Conservation (phyloP, 92 coral and sea anemone genomes). For the Galaxea fascicularis region DNA sequence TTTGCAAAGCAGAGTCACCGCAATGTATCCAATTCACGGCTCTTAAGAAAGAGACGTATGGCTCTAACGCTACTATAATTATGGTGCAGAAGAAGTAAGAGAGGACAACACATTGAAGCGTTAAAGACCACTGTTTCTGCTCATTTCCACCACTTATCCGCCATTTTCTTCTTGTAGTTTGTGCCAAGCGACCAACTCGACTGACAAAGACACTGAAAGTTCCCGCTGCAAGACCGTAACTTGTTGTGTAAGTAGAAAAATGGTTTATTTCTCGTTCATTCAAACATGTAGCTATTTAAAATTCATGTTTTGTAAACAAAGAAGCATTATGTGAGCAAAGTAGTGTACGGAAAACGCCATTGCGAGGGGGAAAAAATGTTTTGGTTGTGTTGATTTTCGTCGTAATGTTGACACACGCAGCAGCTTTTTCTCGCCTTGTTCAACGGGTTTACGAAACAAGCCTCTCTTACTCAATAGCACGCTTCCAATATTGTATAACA, state of each 20-base stretch:
- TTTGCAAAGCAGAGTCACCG: not conserved
- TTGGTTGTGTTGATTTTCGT: conserved; percentile 25
- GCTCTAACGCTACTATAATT: conserved; percentile 16
- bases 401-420: conserved; percentile 5
- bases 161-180: conserved; percentile 27
- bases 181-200: conserved; percentile 28
- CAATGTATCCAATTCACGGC: not conserved
- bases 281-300: conserved; percentile 40
- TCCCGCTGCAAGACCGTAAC: conserved; percentile 55
- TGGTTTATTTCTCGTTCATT: conserved; percentile 45
- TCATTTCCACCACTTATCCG: not conserved
- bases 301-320: conserved; percentile 56
- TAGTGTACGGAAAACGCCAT: conserved; percentile 10
- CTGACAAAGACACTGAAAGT: conserved; percentile 4
- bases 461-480: conserved; percentile 37
- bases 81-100: conserved; percentile 12
- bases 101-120: conserved; percentile 8
- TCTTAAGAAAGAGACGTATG: not conserved
- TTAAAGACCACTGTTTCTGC: not conserved
- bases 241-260: conserved; percentile 71
- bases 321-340: conserved; percentile 40
- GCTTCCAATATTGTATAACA: conserved; percentile 36
- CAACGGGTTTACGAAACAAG: not conserved
- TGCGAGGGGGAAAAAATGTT: not conserved
- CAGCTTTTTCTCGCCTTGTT: not conserved